Conservation (phyloP, 2,113 vertebrate genomes). For the Psophia crepitans region DNA sequence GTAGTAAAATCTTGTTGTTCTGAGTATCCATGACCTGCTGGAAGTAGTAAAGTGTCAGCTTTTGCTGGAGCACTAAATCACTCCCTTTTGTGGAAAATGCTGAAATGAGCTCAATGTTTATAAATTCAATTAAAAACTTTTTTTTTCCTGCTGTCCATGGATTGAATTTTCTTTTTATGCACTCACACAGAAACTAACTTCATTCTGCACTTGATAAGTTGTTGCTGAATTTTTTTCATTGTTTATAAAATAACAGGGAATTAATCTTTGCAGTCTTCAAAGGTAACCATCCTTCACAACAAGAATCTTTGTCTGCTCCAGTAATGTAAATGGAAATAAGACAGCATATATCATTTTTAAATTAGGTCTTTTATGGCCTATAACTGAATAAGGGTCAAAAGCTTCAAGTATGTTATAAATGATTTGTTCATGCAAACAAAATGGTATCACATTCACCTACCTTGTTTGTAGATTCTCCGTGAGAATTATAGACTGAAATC, state of each 20-base stretch:
- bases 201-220: background rate
- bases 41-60: background rate
- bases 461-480: background rate
- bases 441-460: background rate
- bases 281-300: background rate
- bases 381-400: background rate
- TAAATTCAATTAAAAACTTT: background rate
- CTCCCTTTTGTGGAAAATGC: background rate
- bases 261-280: background rate
- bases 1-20: background rate
- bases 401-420: background rate
- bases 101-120: background rate
- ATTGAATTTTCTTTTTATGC: background rate
- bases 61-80: background rate
- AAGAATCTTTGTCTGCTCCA: background rate
- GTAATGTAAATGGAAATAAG: background rate
- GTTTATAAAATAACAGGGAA: background rate
- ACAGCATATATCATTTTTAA: background rate
- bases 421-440: background rate
- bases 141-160: background rate
- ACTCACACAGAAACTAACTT: background rate
- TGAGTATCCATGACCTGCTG: background rate
- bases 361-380: background rate
- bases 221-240: background rate
- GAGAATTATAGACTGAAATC: background rate